Conservation (phyloP, 2,113 vertebrate genomes). For the Dasyurus viverrinus region DNA sequence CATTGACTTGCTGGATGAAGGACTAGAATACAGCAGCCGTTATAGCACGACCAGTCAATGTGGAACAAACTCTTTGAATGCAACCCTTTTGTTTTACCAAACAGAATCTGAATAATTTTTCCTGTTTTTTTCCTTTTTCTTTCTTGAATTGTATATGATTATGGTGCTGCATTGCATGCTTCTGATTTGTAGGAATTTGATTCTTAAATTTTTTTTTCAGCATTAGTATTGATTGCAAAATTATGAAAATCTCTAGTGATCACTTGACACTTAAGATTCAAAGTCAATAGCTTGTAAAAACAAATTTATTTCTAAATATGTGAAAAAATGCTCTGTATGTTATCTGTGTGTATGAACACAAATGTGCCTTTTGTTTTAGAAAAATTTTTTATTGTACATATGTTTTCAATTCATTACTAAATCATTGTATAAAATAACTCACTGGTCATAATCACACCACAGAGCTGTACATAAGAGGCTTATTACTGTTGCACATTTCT, state of each 20-base stretch:
- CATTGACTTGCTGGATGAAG: slow-evolving; percentile 76
- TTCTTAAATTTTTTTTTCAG: slow-evolving; percentile 67
- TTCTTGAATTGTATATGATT: slow-evolving; percentile 78
- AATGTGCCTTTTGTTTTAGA: slow-evolving; percentile 42
- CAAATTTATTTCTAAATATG: slow-evolving; percentile 64
- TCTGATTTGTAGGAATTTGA: slow-evolving; percentile 81
- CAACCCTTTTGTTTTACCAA: slow-evolving; percentile 70
- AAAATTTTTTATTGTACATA: slow-evolving; percentile 49
- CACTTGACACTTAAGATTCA: slow-evolving; percentile 72
- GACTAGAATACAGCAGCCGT: slow-evolving; percentile 68
- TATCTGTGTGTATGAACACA: slow-evolving; percentile 72
- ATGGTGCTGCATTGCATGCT: slow-evolving; percentile 80
- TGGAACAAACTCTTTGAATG: slow-evolving; percentile 62
- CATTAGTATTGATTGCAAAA: slow-evolving; percentile 79
- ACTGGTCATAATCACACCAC: slow-evolving; percentile 40
- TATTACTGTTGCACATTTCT: slow-evolving; percentile 62
- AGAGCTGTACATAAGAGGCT: slow-evolving; percentile 53
- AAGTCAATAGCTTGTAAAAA: slow-evolving; percentile 73
- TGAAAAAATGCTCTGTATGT: slow-evolving; percentile 69
- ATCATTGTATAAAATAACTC: slow-evolving; percentile 58
- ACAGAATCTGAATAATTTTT: slow-evolving; percentile 74
- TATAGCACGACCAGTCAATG: slow-evolving; percentile 71
- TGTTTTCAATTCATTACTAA: slow-evolving; percentile 57
- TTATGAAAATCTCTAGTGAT: slow-evolving; percentile 77
- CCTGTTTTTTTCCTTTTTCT: slow-evolving; percentile 31